These are phyloP conservation scores for Catharus ustulatus DNA, from an alignment of 2,797 vertebrate genomes.

Conservation along the genomic window DNA sequence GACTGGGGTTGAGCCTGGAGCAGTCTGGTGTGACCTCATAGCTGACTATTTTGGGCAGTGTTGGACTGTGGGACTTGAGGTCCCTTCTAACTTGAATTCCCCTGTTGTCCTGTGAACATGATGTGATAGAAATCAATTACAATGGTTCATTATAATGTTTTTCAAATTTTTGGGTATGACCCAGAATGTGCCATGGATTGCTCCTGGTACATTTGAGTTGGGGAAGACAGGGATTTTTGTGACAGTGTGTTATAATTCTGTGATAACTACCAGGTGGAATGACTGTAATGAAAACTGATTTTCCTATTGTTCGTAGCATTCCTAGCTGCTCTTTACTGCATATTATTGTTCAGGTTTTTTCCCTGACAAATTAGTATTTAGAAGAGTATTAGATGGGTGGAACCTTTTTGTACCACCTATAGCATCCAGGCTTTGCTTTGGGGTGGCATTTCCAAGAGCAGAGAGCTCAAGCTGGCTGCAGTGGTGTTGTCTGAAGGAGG, in stretches of 20 bases:
- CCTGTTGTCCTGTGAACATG: not conserved
- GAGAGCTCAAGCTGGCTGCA: not conserved
- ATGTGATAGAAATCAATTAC: not conserved
- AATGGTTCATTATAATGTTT: not conserved
- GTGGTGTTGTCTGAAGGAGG: not conserved
- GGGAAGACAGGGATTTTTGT: not conserved
- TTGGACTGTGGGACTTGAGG: not conserved
- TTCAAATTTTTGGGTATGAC: not conserved
- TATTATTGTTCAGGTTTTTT: accelerated
- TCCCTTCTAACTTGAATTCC: not conserved
- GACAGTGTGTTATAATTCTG: not conserved
- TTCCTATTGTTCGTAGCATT: not conserved
- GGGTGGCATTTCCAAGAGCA: accelerated
- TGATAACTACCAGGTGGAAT: not conserved
- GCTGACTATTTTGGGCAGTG: not conserved
- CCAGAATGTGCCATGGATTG: not conserved
- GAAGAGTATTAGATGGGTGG: not conserved
- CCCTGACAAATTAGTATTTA: not conserved
- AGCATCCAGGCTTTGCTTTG: not conserved
- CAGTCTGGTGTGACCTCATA: not conserved
- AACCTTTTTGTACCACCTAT: not conserved
- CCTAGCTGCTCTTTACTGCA: not conserved
- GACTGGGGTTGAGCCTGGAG: not conserved
- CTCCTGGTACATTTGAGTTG: not conserved
- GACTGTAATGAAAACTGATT: not conserved